A percentile compares a stretch with the other conserved stretches of the same genome.
Conservation (phyloP, 2,113 vertebrate species). For the Oncorhynchus kisutch region DNA sequence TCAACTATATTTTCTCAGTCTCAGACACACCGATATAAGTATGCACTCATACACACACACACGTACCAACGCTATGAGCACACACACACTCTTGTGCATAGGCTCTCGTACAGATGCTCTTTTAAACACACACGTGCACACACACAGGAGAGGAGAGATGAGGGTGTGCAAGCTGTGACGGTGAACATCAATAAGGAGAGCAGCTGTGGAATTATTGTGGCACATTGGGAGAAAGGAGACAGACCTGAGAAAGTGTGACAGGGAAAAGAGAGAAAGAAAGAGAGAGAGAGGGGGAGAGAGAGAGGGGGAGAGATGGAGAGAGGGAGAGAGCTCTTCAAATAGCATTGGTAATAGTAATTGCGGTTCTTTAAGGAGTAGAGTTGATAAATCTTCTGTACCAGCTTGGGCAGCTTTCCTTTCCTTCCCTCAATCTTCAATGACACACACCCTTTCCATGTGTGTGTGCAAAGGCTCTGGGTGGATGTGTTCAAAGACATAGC, state of each 20-base stretch:
- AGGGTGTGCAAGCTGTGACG: constrained; percentile 64
- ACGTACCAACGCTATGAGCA: neutral
- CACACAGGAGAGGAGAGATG: constrained; percentile 28
- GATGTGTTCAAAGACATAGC: constrained; percentile 6
- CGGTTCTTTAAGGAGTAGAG: neutral
- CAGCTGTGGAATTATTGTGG: constrained; percentile 74
- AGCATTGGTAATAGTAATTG: too few species aligned
- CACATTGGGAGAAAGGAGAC: constrained; percentile 63
- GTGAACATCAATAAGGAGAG: constrained; percentile 67
- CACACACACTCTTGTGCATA: neutral
- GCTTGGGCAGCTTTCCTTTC: neutral
- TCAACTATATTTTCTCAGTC: constrained; percentile 45
- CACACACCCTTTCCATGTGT: constrained; percentile 7
- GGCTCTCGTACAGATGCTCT: neutral
- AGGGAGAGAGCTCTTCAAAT: neutral
- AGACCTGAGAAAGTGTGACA: constrained; percentile 3
- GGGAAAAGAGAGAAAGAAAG: neutral
- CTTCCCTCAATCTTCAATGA: constrained; percentile 14
- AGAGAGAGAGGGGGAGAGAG: neutral
- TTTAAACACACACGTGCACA: neutral
- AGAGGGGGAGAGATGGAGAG: neutral
- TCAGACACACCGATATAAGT: constrained; percentile 1
- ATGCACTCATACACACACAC: neutral
- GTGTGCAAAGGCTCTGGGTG: neutral
- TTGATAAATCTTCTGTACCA: neutral